Conservation (phyloP, 2,797 vertebrate genomes). For the Sebastes elongatus region DNA sequence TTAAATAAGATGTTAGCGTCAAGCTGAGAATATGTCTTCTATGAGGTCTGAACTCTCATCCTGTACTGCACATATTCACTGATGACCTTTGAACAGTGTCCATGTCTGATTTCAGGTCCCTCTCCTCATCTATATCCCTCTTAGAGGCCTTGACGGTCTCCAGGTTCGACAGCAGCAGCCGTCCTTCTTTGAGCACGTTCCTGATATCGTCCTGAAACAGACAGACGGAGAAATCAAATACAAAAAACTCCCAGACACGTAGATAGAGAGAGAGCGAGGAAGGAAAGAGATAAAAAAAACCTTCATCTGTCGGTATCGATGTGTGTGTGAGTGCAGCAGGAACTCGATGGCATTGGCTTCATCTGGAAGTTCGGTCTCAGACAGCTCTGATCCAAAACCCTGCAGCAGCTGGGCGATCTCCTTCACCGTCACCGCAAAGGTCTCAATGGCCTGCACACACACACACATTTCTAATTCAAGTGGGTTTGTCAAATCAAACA, state of each 20-base stretch:
- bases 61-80: neutral
- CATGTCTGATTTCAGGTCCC: slow-evolving; percentile 86
- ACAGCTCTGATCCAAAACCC: slow-evolving; percentile 92
- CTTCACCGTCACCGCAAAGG: slow-evolving; percentile 95
- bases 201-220: slow-evolving; percentile 88
- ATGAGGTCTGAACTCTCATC: neutral
- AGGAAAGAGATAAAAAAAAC: slow-evolving; percentile 59
- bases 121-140: slow-evolving; percentile 75
- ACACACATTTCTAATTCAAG: neutral
- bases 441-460: slow-evolving; percentile 91
- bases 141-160: slow-evolving; percentile 83
- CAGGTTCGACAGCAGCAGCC: slow-evolving; percentile 88
- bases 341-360: slow-evolving; percentile 89
- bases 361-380: slow-evolving; percentile 90
- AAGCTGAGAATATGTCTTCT: neutral
- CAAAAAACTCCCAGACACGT: neutral
- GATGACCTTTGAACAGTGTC: slow-evolving; percentile 88
- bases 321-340: slow-evolving; percentile 87
- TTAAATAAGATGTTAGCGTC: neutral
- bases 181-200: slow-evolving; percentile 90
- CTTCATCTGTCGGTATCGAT: slow-evolving; percentile 93
- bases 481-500: neutral
- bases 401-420: slow-evolving; percentile 96
- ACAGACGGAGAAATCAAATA: neutral
- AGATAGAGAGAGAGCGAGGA: neutral